These are phyloP conservation scores for Thalpophila matura DNA, from an alignment of 2,888 invertebrate genomes.

Conservation along the genomic window DNA sequence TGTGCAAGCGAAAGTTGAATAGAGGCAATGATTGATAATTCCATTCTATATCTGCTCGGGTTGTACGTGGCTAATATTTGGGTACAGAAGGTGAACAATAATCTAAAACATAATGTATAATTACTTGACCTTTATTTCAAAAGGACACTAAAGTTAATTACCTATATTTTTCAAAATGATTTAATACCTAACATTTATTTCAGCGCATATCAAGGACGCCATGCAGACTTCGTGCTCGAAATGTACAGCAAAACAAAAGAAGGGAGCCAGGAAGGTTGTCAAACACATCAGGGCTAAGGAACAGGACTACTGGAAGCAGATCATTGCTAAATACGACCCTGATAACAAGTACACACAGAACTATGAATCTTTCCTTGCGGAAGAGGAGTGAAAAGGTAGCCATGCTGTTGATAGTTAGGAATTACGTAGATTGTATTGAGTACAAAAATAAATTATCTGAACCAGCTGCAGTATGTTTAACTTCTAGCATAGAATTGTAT, in stretches of 20 bases:
- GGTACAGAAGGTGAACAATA: no score
- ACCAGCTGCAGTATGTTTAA: neutral
- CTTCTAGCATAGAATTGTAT: neutral
- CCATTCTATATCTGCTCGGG: no score
- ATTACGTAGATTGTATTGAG: neutral
- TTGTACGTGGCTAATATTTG: no score
- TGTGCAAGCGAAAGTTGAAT: no score
- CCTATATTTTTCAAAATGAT: no score
- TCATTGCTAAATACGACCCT: constrained; percentile 93
- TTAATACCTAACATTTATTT: no score
- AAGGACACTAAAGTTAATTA: no score
- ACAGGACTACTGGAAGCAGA: constrained; percentile 91
- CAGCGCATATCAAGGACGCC: constrained; percentile 93
- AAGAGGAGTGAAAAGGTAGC: constrained; percentile 59
- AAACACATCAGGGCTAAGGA: constrained; percentile 92
- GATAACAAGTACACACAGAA: constrained; percentile 91
- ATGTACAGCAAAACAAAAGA: constrained; percentile 92
- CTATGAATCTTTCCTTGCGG: constrained; percentile 88
- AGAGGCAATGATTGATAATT: no score
- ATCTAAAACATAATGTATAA: no score
- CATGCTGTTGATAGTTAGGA: neutral
- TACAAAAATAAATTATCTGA: constrained; percentile 29
- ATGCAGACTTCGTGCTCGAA: constrained; percentile 92
- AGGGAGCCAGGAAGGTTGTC: constrained; percentile 92
- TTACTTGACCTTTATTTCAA: no score